Evolutionary conservation across 2,113 vertebrate genomes (phyloP), one percentile per base, ranked within the genome.

Genomic region (Athene cunicularia): DNA sequence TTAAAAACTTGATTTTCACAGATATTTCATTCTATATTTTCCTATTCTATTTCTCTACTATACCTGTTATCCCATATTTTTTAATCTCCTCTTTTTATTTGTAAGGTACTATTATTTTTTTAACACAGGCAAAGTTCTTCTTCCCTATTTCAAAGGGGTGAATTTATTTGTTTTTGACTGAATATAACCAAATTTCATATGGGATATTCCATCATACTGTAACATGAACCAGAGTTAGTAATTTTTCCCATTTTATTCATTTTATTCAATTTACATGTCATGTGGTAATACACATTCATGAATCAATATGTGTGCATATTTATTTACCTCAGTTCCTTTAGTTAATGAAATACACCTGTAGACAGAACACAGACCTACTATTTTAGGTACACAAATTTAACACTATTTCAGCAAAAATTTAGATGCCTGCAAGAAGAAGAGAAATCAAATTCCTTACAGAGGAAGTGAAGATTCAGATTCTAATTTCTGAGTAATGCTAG

Each of bases 201-300:
- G 8, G 7, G 23, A 67, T 84, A 62, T 23, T 82, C 72, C 83
- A 80, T 73, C 71, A 27, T 49, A 37, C 18, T 62, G 11, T 60
- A 43, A 60, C 45, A 73, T 33, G 7, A 95, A 14, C 30, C 23
- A 66, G 35, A 82, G 60, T 8, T 41, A 32, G 15, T 2, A 7
- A 35, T 75, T 90, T 90, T 41, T 35, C 27, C 7, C 64, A 59
- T 47, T 49, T 95, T 77, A 11, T 88, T 93, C 68, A 87, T 45
- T 43, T 8, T 45, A 6, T 45, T 45, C 53, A 49, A 56, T 49
- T 22, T 43, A 50, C 50, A 30, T 84, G 28, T 67, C 84, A 71
- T 53, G 49, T 53, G 81, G 73, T 86, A n/a, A 71, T 52, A 26
- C 41, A 87, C 52, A 95, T 97, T 84, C 81, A 83, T 86, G 88